phyloP scores from a whole-genome alignment of 2,888 invertebrate species.

The Drosophila mercatorum region DNA sequence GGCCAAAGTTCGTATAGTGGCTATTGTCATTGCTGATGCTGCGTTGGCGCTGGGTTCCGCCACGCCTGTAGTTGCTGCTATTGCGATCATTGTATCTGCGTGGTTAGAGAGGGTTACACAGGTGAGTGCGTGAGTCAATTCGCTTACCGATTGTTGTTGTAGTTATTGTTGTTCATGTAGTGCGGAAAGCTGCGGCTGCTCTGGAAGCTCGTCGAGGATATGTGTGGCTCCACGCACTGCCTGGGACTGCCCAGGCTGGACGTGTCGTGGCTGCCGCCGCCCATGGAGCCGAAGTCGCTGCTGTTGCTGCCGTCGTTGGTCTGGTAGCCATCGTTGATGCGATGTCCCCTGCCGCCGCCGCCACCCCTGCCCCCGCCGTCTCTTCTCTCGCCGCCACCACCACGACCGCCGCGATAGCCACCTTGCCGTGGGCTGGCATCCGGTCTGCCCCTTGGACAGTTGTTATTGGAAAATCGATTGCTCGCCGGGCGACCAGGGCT shows the following conservation, averaged over 20 bases:
- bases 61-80: conserved; percentile 51
- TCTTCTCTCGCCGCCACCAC: conserved; percentile 11
- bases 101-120: background rate
- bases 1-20: conserved; percentile 79
- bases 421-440: conserved; percentile 27
- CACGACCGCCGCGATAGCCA: conserved; percentile 35
- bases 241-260: conserved; percentile 44
- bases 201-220: conserved; percentile 50
- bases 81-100: conserved; percentile 19
- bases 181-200: conserved; percentile 56
- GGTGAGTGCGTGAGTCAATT: background rate
- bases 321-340: conserved; percentile 30
- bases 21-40: conserved; percentile 69
- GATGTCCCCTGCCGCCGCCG: conserved; percentile 15
- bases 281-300: conserved; percentile 37
- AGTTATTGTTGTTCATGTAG: conserved; percentile 32
- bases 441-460: conserved; percentile 17
- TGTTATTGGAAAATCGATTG: conserved; percentile 37
- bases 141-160: conserved; percentile 51
- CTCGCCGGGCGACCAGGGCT: conserved; percentile 21
- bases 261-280: conserved; percentile 36
- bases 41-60: conserved; percentile 53
- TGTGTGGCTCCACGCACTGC: conserved; percentile 25
- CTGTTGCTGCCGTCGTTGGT: conserved; percentile 47
- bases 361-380: conserved; percentile 22